phyloP scores from a whole-genome alignment of 2,113 vertebrate species.

The Sturnira hondurensis region DNA sequence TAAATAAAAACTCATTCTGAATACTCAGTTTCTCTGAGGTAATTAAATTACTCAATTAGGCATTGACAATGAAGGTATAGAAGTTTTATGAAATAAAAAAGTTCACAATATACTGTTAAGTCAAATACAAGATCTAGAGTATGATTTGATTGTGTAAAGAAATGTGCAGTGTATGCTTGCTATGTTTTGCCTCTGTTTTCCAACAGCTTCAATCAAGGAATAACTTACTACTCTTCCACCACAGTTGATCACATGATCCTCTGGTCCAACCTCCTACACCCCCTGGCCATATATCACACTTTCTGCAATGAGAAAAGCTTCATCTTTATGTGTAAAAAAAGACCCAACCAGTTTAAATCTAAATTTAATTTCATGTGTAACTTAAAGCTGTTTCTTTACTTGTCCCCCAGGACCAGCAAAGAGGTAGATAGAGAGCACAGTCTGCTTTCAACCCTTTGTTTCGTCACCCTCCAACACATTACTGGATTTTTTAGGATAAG shows the following conservation, averaged over 20 bases:
- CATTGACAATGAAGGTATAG: not conserved
- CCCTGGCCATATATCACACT: not conserved
- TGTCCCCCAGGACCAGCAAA: rapidly evolving
- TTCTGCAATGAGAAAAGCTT: not conserved
- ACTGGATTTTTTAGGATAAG: not conserved
- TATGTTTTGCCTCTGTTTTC: no score
- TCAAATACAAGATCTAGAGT: not conserved
- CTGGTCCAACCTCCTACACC: no score
- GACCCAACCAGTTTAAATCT: not conserved
- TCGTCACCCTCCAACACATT: rapidly evolving
- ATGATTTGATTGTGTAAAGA: not conserved
- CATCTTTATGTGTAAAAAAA: not conserved
- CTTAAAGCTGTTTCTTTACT: not conserved
- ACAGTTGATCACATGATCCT: no score
- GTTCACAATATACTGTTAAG: not conserved
- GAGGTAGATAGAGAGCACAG: not conserved
- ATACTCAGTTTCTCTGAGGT: not conserved
- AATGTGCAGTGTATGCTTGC: rapidly evolving
- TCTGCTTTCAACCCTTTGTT: not conserved
- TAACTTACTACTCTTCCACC: not conserved
- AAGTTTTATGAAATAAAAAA: not conserved
- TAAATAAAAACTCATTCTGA: not conserved
- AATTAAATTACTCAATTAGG: slow-evolving; percentile 1
- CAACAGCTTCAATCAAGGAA: not conserved
- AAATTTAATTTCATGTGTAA: not conserved